Evolutionary conservation across 2,888 invertebrate species (phyloP).

Genomic region (Agrochola macilenta): DNA sequence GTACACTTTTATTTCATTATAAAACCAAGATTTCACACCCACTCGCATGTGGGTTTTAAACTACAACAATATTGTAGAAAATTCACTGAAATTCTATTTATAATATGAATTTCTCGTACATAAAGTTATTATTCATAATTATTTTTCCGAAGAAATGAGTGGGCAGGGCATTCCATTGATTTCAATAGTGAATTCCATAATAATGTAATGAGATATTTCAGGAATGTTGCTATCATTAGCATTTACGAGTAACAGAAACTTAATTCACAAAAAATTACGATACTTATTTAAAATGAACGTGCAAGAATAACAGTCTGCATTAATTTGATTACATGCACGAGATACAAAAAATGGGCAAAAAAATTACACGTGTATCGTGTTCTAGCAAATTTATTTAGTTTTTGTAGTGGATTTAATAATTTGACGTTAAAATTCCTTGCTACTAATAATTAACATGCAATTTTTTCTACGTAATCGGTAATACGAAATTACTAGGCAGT

Average conservation of each 20-base stretch:
- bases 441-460: slow-evolving; percentile 12
- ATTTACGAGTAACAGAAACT: background rate
- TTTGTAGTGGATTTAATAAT: slow-evolving; percentile 21
- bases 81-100: background rate
- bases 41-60: background rate
- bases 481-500: slow-evolving; percentile 8
- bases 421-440: background rate
- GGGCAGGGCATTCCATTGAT: background rate
- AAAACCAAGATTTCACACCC: background rate
- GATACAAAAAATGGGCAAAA: background rate
- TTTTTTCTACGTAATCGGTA: slow-evolving; percentile 1
- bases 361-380: slow-evolving; percentile 1
- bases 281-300: background rate
- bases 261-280: background rate
- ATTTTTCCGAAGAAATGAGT: background rate
- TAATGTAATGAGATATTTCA: background rate
- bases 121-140: too few species aligned
- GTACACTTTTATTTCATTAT: background rate
- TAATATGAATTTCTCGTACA: background rate
- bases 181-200: background rate
- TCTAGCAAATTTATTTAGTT: slow-evolving; percentile 2
- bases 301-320: background rate
- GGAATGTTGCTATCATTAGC: background rate
- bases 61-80: background rate
- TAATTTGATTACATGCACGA: slow-evolving; percentile 1